Percentiles rank a stretch among this genome's conserved stretches.
Conservation (phyloP, 2,797 vertebrate genomes). For the Hybognathus amarus region DNA sequence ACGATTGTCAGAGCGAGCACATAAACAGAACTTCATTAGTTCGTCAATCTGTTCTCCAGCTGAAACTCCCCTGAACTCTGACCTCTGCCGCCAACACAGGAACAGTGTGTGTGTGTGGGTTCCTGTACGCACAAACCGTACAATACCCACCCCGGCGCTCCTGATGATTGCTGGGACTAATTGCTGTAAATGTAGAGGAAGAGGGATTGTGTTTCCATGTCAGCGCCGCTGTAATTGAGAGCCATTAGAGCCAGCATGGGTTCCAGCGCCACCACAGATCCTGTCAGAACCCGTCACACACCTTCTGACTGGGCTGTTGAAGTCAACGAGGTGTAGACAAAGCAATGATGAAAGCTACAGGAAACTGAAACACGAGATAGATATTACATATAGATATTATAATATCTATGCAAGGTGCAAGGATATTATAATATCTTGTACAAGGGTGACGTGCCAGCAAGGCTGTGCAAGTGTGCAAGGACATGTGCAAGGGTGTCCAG, state of each 20-base stretch:
- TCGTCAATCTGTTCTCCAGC: background rate
- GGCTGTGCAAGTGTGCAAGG: too few relatives aligned
- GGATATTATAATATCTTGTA: too few relatives aligned
- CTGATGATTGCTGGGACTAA: slow-evolving; percentile 41
- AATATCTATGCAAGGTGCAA: too few relatives aligned
- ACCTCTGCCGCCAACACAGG: background rate
- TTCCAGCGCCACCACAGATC: slow-evolving; percentile 23
- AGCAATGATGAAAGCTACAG: background rate
- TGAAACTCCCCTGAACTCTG: background rate
- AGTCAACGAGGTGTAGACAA: background rate
- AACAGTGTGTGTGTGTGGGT: background rate
- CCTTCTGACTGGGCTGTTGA: slow-evolving; percentile 47
- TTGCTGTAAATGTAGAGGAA: slow-evolving; percentile 64
- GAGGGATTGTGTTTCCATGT: slow-evolving; percentile 63
- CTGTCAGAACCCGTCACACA: slow-evolving; percentile 27
- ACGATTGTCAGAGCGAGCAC: background rate
- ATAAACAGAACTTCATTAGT: background rate
- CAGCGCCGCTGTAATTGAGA: slow-evolving; percentile 66
- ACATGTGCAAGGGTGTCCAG: background rate
- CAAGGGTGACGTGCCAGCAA: too few relatives aligned
- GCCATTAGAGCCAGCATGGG: slow-evolving; percentile 60
- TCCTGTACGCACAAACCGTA: background rate
- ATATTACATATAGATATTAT: background rate
- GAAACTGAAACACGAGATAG: background rate
- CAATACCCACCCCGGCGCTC: slow-evolving; percentile 7